Percentiles rank a stretch among this genome's conserved stretches.
Conservation (phyloP, 2,797 vertebrate genomes). For the Trichosurus vulpecula region DNA sequence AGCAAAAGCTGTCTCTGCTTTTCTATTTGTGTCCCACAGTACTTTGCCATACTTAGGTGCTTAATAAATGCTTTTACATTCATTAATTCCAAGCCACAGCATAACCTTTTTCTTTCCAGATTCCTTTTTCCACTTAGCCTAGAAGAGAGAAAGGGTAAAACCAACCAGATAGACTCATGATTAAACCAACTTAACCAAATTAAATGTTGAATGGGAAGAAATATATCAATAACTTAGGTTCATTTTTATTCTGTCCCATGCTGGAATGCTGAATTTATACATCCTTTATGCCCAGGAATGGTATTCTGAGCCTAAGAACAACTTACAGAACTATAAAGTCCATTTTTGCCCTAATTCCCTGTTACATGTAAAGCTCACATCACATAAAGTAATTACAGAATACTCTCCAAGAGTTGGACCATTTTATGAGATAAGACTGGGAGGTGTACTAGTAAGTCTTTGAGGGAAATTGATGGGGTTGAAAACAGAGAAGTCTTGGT, state of each 20-base stretch:
- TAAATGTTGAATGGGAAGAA: background rate
- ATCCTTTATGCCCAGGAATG: background rate
- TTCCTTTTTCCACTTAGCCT: background rate
- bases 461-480: constrained; percentile 42
- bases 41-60: background rate
- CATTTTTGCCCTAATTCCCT: background rate
- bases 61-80: constrained; percentile 1
- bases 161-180: background rate
- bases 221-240: background rate
- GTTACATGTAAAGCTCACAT: constrained; percentile 13
- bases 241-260: background rate
- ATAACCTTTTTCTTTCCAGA: background rate
- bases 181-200: background rate
- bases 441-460: constrained; percentile 18
- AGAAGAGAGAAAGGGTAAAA: background rate
- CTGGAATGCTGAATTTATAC: background rate
- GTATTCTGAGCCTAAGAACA: constrained; percentile 6
- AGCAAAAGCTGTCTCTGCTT: background rate
- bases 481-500: constrained; percentile 49
- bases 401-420: constrained; percentile 28
- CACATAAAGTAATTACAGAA: background rate
- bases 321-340: background rate
- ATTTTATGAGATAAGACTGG: background rate
- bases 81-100: background rate
- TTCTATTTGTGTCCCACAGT: background rate